Percentiles rank a stretch among this genome's conserved stretches.
These are phyloP conservation scores for Koerneria pararmatus DNA, from an alignment of 2,888 invertebrate genomes.

Conservation along the genomic window DNA sequence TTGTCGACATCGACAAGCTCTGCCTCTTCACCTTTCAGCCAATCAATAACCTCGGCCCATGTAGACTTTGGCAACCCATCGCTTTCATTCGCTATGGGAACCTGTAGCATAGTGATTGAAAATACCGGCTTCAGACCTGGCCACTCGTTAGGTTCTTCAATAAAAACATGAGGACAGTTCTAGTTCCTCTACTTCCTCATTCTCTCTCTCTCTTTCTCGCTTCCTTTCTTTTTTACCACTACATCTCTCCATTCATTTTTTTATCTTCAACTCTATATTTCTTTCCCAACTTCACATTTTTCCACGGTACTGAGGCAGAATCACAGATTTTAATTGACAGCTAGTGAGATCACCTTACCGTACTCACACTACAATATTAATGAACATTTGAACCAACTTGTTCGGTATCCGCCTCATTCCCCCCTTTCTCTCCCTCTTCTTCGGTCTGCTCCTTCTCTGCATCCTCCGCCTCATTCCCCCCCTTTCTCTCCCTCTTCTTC, in stretches of 20 bases:
- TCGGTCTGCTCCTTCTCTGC: slow-evolving; percentile 5
- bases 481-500: background rate
- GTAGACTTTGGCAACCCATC: too few species aligned
- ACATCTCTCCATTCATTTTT: background rate
- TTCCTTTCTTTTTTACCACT: background rate
- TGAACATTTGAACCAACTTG: background rate
- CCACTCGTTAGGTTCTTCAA: too few species aligned
- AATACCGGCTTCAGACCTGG: too few species aligned
- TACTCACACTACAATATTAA: background rate
- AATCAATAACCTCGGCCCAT: too few species aligned
- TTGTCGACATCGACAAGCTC: too few species aligned
- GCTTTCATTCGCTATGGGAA: too few species aligned
- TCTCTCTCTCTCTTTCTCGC: background rate
- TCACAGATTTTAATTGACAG: too few species aligned
- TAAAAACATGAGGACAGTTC: background rate
- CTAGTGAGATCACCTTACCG: background rate
- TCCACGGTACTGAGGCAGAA: too few species aligned
- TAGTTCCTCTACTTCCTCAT: background rate
- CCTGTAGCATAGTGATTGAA: too few species aligned
- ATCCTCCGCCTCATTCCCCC: background rate
- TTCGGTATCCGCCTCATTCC: background rate
- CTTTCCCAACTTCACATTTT: background rate
- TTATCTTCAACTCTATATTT: background rate
- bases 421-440: slow-evolving; percentile 15
- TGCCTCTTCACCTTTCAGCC: too few species aligned